phyloP scores from a whole-genome alignment of 2,888 invertebrate genomes.

The Philereme vetulata region DNA sequence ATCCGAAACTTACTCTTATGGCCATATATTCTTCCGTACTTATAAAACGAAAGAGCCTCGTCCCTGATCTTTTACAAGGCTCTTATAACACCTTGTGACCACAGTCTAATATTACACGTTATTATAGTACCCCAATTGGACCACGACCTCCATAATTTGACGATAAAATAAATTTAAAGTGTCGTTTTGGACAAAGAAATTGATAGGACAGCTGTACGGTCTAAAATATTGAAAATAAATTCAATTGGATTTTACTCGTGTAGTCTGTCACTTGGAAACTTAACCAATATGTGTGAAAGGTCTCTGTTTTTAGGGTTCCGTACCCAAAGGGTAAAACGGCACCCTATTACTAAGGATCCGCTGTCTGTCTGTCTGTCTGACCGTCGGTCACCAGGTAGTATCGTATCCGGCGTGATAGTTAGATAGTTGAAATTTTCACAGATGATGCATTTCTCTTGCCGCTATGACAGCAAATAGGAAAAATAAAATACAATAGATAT shows the following conservation, averaged over 20 bases:
- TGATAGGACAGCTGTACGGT: conserved; percentile 4
- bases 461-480: too few relatives aligned
- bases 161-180: conserved; percentile 36
- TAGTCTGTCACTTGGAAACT: too few relatives aligned
- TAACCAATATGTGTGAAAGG: too few relatives aligned
- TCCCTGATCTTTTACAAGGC: conserved; percentile 30
- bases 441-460: too few relatives aligned
- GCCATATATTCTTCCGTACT: conserved; percentile 19
- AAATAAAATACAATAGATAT: too few relatives aligned
- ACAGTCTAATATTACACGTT: conserved; percentile 30
- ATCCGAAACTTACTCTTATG: conserved; percentile 31
- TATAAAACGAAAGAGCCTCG: conserved; percentile 31
- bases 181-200: conserved; percentile 11
- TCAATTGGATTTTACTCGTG: conserved; percentile 1
- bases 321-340: too few relatives aligned
- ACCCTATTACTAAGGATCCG: too few relatives aligned
- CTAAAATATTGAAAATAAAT: conserved; percentile 8
- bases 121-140: conserved; percentile 34
- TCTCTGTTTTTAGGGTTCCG: too few relatives aligned
- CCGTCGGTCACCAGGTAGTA: too few relatives aligned
- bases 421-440: too few relatives aligned
- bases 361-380: too few relatives aligned
- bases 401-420: too few relatives aligned
- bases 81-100: conserved; percentile 36
- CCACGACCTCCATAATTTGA: conserved; percentile 32